Percentiles rank a stretch among this genome's conserved stretches.
Conservation (phyloP, 1,140 invertebrate species). For the Apis cerana region DNA sequence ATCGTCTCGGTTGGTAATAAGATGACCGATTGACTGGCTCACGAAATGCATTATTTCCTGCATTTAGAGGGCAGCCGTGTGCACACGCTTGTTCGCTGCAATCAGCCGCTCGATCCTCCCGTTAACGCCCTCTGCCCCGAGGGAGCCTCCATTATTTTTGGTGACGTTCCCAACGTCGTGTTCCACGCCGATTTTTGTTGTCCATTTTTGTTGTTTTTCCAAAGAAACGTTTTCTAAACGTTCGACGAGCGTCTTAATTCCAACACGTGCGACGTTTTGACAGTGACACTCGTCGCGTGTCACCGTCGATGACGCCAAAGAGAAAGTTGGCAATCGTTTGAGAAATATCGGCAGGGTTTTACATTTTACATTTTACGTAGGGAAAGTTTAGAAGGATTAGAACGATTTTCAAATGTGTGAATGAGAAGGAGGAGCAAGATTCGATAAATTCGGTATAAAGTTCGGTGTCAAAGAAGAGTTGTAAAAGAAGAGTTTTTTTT, state of each 20-base stretch:
- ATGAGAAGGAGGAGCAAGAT: too few species aligned
- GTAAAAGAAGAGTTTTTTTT: too few species aligned
- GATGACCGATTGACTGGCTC: constrained; percentile 56
- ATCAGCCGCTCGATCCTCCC: constrained; percentile 40
- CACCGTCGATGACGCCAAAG: not conserved
- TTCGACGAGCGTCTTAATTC: constrained; percentile 35
- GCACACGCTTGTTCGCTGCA: constrained; percentile 35
- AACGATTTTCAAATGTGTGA: too few species aligned
- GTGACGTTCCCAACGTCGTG: constrained; percentile 20
- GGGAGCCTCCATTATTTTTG: constrained; percentile 44
- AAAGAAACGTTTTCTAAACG: not conserved
- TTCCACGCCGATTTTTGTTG: constrained; percentile 1
- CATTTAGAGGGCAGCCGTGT: constrained; percentile 27
- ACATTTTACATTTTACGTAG: too few species aligned
- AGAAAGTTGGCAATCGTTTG: too few species aligned
- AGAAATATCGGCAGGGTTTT: too few species aligned
- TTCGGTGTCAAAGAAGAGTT: too few species aligned
- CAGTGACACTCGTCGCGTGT: not conserved
- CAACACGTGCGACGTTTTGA: not conserved
- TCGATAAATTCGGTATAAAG: too few species aligned
- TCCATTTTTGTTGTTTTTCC: too few species aligned
- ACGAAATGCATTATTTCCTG: constrained; percentile 59
- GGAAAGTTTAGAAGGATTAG: too few species aligned
- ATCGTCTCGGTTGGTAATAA: constrained; percentile 52
- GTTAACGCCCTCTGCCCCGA: constrained; percentile 3